phyloP scores from a whole-genome alignment of 2,113 vertebrate species.

The Orcinus orca region DNA sequence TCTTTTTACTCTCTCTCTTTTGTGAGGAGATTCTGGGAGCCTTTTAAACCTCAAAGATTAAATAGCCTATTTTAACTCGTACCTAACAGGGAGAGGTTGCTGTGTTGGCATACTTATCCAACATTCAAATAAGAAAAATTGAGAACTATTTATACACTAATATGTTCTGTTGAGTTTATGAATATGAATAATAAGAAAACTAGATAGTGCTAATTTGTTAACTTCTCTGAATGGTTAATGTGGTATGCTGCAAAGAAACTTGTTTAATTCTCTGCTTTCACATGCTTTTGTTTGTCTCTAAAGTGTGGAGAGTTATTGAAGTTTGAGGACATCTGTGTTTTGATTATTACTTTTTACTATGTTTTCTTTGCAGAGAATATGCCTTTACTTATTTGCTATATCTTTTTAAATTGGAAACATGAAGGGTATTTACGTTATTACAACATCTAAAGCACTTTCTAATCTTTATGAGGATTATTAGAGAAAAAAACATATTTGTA shows the following conservation, averaged over 20 bases:
- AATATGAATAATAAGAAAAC: background rate
- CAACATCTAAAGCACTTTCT: conserved; percentile 7
- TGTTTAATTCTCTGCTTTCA: background rate
- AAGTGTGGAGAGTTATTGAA: background rate
- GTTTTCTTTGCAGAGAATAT: conserved; percentile 1
- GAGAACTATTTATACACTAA: background rate
- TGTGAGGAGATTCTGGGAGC: background rate
- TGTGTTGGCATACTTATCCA: background rate
- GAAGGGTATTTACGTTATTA: conserved; percentile 7
- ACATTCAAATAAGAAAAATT: background rate
- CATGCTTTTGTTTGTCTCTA: background rate
- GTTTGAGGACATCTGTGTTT: background rate
- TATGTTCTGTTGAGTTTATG: background rate
- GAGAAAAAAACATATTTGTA: background rate
- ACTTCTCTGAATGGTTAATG: background rate
- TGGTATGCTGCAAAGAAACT: background rate
- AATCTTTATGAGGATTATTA: conserved; percentile 48
- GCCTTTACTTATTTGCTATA: conserved; percentile 19
- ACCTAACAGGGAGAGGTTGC: background rate
- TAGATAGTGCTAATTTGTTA: background rate
- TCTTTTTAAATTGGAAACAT: conserved; percentile 26
- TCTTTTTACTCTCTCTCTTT: background rate
- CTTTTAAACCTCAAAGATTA: background rate
- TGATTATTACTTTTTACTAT: conserved; percentile 31
- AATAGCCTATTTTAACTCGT: background rate